phyloP scores from a whole-genome alignment of 2,113 vertebrate species.

The Aegotheles bennettii region DNA sequence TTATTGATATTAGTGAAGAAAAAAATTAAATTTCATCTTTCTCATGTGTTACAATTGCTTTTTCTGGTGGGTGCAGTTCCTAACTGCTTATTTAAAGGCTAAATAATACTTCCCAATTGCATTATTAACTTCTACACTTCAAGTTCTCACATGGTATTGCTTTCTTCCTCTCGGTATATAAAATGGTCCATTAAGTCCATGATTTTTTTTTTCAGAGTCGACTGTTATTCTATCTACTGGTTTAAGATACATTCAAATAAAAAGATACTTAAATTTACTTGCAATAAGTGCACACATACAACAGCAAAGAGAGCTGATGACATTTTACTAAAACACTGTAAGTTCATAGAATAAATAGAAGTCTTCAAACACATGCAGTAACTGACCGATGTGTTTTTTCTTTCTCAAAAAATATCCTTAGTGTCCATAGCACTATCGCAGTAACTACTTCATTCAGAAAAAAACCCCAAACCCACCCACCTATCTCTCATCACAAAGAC shows the following conservation, averaged over 20 bases:
- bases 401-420: slow-evolving; percentile 29
- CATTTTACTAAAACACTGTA: slow-evolving; percentile 47
- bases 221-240: slow-evolving; percentile 65
- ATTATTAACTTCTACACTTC: slow-evolving; percentile 4
- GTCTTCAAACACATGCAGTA: slow-evolving; percentile 65
- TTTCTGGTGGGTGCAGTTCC: slow-evolving; percentile 30
- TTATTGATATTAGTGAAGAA: slow-evolving; percentile 72
- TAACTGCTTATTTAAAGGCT: slow-evolving; percentile 34
- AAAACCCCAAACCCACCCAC: background rate
- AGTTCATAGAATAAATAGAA: slow-evolving; percentile 73
- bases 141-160: slow-evolving; percentile 28
- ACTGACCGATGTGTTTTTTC: slow-evolving; percentile 32
- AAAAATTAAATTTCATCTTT: slow-evolving; percentile 49
- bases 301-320: slow-evolving; percentile 50
- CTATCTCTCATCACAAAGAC: background rate
- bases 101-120: slow-evolving; percentile 10
- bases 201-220: slow-evolving; percentile 29
- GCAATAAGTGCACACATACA: slow-evolving; percentile 64
- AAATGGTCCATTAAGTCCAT: slow-evolving; percentile 50
- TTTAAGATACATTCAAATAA: slow-evolving; percentile 86
- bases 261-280: slow-evolving; percentile 68
- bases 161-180: slow-evolving; percentile 41
- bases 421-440: background rate
- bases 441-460: slow-evolving; percentile 19
- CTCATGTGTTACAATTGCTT: slow-evolving; percentile 53